A percentile compares a stretch with the other conserved stretches of the same genome.
Conservation (phyloP, 2,113 vertebrate genomes). For the Rutilus rutilus region DNA sequence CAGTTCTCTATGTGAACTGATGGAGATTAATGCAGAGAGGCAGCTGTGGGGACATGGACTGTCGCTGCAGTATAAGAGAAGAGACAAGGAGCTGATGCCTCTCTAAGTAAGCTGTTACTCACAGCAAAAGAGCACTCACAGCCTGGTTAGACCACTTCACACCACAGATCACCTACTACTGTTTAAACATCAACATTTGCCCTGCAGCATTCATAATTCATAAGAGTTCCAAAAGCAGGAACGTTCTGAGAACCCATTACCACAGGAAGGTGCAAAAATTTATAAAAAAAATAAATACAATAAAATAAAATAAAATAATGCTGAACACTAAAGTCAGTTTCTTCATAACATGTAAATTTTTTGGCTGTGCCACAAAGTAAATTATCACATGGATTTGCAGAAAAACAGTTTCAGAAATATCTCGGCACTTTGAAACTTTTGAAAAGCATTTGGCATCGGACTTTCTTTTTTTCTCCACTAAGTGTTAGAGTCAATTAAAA, state of each 20-base stretch:
- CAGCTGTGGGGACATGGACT: slow-evolving; percentile 63
- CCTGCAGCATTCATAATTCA: slow-evolving; percentile 50
- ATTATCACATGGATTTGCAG: background rate
- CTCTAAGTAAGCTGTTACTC: slow-evolving; percentile 66
- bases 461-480: slow-evolving; percentile 36
- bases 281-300: background rate
- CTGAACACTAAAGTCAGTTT: background rate
- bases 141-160: slow-evolving; percentile 41
- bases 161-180: slow-evolving; percentile 49
- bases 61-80: slow-evolving; percentile 60
- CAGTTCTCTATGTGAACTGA: slow-evolving; percentile 60
- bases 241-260: slow-evolving; percentile 39
- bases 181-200: slow-evolving; percentile 69
- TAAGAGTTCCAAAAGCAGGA: background rate
- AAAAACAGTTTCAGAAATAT: slow-evolving; percentile 34
- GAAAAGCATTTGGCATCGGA: background rate
- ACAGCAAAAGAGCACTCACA: slow-evolving; percentile 65
- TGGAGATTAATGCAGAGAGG: slow-evolving; percentile 71
- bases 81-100: slow-evolving; percentile 67
- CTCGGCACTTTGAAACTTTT: slow-evolving; percentile 28
- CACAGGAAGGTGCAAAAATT: background rate
- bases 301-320: background rate
- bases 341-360: background rate
- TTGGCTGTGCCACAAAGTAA: background rate
- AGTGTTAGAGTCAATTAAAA: slow-evolving; percentile 63